phyloP scores from a whole-genome alignment of 2,888 invertebrate genomes.

The Sipunculus nudus region DNA sequence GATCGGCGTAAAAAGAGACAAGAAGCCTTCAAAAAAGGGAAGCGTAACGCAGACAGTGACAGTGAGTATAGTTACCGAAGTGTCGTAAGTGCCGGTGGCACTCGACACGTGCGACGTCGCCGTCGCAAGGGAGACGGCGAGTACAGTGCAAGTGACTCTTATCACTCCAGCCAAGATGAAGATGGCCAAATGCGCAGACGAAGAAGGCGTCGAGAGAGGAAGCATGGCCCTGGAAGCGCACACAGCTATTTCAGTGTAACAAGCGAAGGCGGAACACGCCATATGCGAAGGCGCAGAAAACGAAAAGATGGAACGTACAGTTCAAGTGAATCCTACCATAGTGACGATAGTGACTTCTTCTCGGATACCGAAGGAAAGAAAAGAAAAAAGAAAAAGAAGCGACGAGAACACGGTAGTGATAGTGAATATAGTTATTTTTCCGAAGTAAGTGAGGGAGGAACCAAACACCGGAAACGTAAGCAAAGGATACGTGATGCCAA shows the following conservation, averaged over 20 bases:
- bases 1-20: conserved; percentile 43
- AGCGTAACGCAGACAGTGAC: conserved; percentile 57
- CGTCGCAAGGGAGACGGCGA: conserved; percentile 59
- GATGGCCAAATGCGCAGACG: conserved; percentile 58
- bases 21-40: conserved; percentile 50
- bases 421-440: conserved; percentile 61
- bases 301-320: conserved; percentile 62
- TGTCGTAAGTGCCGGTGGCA: conserved; percentile 61
- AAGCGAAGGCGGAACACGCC: conserved; percentile 62
- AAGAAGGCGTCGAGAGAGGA: conserved; percentile 56
- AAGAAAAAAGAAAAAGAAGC: conserved; percentile 43
- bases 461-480: conserved; percentile 46
- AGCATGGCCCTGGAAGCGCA: conserved; percentile 60
- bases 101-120: conserved; percentile 55
- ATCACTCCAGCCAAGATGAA: conserved; percentile 60
- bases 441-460: conserved; percentile 61
- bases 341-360: conserved; percentile 36
- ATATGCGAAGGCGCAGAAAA: conserved; percentile 50
- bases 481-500: conserved; percentile 57
- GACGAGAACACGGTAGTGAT: conserved; percentile 53
- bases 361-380: conserved; percentile 35
- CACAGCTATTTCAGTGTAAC: conserved; percentile 61
- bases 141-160: conserved; percentile 56
- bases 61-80: conserved; percentile 63
- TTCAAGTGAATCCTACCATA: conserved; percentile 60